Conservation (phyloP, 1,140 invertebrate species). For the Leptopilina clavipes region DNA sequence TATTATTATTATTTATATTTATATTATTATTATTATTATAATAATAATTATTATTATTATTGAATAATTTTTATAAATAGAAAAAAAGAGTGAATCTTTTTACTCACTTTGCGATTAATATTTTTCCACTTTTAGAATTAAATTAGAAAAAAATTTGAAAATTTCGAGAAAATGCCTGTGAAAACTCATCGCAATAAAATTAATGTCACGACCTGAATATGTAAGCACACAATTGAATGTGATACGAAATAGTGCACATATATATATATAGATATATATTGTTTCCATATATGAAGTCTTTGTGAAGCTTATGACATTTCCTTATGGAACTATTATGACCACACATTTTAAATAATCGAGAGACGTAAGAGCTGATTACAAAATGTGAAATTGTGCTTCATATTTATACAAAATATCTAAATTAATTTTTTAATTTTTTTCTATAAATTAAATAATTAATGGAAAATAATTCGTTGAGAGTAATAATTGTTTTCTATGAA, state of each 20-base stretch:
- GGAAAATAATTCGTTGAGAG: too few relatives aligned
- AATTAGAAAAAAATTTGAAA: background rate
- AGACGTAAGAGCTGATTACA: conserved; percentile 1
- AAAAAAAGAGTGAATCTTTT: too few relatives aligned
- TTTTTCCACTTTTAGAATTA: too few relatives aligned
- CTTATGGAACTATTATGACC: conserved; percentile 44
- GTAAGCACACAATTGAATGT: conserved; percentile 6
- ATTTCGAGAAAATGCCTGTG: background rate
- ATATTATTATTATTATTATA: too few relatives aligned
- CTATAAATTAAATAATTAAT: too few relatives aligned
- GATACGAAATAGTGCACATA: background rate
- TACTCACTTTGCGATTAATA: background rate
- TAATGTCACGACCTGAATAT: conserved; percentile 10
- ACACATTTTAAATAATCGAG: conserved; percentile 34
- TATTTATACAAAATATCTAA: too few relatives aligned
- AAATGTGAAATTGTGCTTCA: conserved; percentile 12
- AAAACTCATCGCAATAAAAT: background rate
- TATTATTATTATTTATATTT: too few relatives aligned
- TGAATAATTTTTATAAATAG: too few relatives aligned
- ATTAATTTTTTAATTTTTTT: too few relatives aligned
- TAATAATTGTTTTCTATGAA: too few relatives aligned
- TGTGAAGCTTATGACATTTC: conserved; percentile 34
- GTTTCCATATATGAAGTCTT: conserved; percentile 26
- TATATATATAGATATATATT: too few relatives aligned
- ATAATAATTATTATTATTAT: too few relatives aligned